phyloP scores from a whole-genome alignment of 2,888 invertebrate genomes.

The Rugalucina vietnamica region DNA sequence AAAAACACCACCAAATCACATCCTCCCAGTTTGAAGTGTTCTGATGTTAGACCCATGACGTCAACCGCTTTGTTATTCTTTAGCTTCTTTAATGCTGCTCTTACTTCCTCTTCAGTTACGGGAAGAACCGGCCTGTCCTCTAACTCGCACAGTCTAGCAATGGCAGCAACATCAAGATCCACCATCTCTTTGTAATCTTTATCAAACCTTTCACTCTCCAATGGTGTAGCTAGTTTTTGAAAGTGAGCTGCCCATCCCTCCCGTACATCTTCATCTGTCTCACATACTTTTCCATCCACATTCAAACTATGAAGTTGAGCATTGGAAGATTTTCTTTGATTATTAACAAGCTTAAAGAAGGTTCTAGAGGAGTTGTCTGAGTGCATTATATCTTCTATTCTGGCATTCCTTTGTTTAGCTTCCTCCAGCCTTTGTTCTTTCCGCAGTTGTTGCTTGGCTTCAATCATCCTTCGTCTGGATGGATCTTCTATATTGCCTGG shows the following conservation, averaged over 20 bases:
- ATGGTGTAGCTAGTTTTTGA: neutral
- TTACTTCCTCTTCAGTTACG: too few relatives aligned
- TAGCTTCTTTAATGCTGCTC: too few relatives aligned
- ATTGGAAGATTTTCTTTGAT: neutral
- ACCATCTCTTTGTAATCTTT: neutral
- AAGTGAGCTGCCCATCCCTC: neutral
- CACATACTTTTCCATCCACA: neutral
- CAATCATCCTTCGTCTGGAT: neutral
- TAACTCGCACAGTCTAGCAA: too few relatives aligned
- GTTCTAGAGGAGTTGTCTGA: neutral
- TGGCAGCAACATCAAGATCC: neutral
- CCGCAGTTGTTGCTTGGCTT: neutral
- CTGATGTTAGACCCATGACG: too few relatives aligned
- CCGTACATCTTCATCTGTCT: neutral
- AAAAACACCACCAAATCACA: too few relatives aligned
- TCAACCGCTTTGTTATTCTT: too few relatives aligned
- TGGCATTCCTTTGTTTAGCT: neutral
- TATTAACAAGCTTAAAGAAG: neutral
- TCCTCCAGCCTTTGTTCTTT: neutral
- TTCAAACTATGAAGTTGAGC: neutral
- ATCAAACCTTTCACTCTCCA: neutral
- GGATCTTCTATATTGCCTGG: neutral
- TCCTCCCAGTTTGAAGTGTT: too few relatives aligned
- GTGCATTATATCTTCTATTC: neutral
- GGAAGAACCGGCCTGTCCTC: too few relatives aligned